A percentile compares a stretch with the other conserved stretches of the same genome.
These are phyloP conservation scores for Ophion costatus DNA, from an alignment of 2,888 invertebrate species.

Conservation along the genomic window DNA sequence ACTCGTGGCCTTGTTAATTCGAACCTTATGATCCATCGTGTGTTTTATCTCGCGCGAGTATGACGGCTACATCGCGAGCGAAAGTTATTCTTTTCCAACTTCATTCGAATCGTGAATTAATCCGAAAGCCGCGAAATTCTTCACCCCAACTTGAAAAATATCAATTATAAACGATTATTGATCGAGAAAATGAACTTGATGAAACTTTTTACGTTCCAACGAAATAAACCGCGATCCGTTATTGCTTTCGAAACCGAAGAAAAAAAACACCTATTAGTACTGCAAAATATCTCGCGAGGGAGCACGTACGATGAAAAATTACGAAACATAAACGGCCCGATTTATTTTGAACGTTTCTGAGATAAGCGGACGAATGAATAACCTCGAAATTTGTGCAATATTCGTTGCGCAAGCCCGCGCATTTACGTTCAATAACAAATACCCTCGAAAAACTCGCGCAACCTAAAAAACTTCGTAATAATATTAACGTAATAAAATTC, in stretches of 20 bases:
- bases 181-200: background rate
- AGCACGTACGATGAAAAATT: background rate
- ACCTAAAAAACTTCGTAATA: background rate
- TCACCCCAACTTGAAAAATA: background rate
- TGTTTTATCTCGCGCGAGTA: conserved; percentile 34
- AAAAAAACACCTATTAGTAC: background rate
- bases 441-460: too few relatives aligned
- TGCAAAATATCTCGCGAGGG: background rate
- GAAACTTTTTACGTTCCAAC: background rate
- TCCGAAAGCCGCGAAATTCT: background rate
- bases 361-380: conserved; percentile 10
- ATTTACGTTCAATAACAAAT: background rate
- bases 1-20: conserved; percentile 43
- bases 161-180: too few relatives aligned
- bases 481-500: too few relatives aligned
- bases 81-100: conserved; percentile 1
- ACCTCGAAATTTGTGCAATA: conserved; percentile 30
- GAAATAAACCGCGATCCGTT: background rate
- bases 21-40: conserved; percentile 37
- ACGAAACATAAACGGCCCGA: background rate
- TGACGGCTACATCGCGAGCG: background rate
- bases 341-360: background rate
- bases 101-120: background rate
- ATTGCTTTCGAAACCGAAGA: background rate
- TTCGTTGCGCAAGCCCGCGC: conserved; percentile 16